These are phyloP conservation scores for Maniola hyperantus DNA, from an alignment of 2,888 invertebrate genomes.

Conservation along the genomic window DNA sequence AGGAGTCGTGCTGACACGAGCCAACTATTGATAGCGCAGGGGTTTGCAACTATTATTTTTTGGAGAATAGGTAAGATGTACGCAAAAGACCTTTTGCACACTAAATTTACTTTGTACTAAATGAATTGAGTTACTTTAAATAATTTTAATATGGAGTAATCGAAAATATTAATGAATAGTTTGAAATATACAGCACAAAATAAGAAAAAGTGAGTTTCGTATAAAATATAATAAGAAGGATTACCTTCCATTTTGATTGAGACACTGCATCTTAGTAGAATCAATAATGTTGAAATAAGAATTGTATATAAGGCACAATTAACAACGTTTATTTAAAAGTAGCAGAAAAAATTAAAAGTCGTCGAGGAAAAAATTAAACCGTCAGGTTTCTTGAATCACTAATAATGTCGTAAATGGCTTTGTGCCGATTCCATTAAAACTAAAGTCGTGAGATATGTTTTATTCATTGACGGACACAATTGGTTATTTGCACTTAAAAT, in stretches of 20 bases:
- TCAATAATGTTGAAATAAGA: constrained; percentile 15
- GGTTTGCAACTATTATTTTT: constrained; percentile 28
- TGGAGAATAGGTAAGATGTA: not conserved
- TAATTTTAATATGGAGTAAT: too few species aligned
- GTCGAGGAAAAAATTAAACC: constrained; percentile 21
- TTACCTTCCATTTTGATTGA: constrained; percentile 1
- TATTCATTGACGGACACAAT: constrained; percentile 34
- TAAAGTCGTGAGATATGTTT: constrained; percentile 32
- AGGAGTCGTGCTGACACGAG: constrained; percentile 68
- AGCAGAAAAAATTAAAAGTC: constrained; percentile 15
- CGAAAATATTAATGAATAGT: not conserved
- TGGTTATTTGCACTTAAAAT: constrained; percentile 35
- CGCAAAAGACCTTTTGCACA: too few species aligned
- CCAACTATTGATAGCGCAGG: constrained; percentile 47
- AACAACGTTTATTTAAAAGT: constrained; percentile 25
- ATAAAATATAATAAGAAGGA: not conserved
- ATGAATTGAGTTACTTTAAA: too few species aligned
- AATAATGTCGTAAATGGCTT: constrained; percentile 31
- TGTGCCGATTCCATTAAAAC: constrained; percentile 33
- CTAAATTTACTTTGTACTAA: too few species aligned
- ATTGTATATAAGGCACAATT: constrained; percentile 28
- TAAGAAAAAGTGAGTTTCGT: not conserved
- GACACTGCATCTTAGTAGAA: constrained; percentile 6
- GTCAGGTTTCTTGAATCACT: constrained; percentile 26
- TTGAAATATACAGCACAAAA: not conserved